These are phyloP conservation scores for Epistrophe grossulariae DNA, from an alignment of 2,888 invertebrate species.

Conservation along the genomic window DNA sequence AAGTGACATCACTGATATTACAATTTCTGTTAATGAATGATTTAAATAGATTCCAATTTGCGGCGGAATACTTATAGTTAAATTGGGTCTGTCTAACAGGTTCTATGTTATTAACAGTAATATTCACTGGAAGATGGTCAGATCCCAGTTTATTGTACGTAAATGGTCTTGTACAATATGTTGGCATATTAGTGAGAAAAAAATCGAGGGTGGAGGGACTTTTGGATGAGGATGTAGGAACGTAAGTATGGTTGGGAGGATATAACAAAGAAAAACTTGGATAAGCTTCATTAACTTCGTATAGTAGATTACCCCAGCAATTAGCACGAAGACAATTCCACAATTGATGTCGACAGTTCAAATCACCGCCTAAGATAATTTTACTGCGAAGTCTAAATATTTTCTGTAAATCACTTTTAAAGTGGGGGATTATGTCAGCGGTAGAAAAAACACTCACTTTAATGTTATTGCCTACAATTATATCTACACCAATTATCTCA, in stretches of 20 bases:
- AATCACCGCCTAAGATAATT: not conserved
- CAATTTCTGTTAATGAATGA: too few relatives aligned
- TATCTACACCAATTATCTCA: conserved; percentile 17
- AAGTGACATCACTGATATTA: too few relatives aligned
- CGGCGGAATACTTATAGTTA: too few relatives aligned
- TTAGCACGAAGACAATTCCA: conserved; percentile 30
- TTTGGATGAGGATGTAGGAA: conserved; percentile 28
- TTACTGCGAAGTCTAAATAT: not conserved
- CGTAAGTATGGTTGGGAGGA: conserved; percentile 21
- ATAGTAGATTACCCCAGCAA: conserved; percentile 16
- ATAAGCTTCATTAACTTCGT: conserved; percentile 3
- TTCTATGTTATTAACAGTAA: conserved; percentile 14
- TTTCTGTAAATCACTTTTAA: not conserved
- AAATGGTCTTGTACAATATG: conserved; percentile 9
- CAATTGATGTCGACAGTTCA: conserved; percentile 9
- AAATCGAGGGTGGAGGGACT: conserved; percentile 40
- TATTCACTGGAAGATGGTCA: conserved; percentile 26
- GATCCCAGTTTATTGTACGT: conserved; percentile 15
- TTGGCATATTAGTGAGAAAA: conserved; percentile 35
- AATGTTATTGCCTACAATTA: not conserved
- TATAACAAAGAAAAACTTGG: not conserved
- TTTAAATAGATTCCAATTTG: too few relatives aligned
- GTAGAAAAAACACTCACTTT: conserved; percentile 18
- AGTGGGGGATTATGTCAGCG: not conserved
- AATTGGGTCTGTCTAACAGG: too few relatives aligned